Evolutionary conservation across 2,113 vertebrate species (phyloP).

Genomic region (Brachyistius frenatus): DNA sequence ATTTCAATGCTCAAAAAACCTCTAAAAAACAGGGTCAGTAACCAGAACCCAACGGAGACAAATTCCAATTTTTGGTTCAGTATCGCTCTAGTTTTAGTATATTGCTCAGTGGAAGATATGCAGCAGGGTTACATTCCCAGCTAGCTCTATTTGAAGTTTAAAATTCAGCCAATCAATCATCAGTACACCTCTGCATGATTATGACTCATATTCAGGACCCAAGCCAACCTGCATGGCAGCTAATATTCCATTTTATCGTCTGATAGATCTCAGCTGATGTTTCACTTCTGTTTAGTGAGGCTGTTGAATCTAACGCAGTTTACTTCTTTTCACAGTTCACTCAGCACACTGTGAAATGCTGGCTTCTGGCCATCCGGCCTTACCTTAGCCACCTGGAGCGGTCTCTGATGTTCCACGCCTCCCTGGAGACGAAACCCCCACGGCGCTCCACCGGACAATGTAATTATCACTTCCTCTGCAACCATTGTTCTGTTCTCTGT

Average conservation of each 20-base stretch:
- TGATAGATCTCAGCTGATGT: conserved; percentile 42
- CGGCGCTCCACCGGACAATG: conserved; percentile 94
- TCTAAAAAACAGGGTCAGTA: background rate
- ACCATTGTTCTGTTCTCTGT: conserved; percentile 82
- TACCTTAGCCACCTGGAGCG: conserved; percentile 99
- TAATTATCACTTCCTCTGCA: conserved; percentile 92
- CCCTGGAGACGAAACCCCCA: conserved; percentile 99
- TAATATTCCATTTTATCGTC: conserved; percentile 53
- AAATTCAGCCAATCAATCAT: conserved; percentile 70
- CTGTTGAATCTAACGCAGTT: conserved; percentile 5
- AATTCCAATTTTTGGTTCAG: background rate
- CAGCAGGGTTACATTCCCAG: conserved; percentile 13
- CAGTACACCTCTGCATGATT: conserved; percentile 35
- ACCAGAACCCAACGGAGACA: background rate
- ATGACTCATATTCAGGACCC: conserved; percentile 63
- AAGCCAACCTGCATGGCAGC: conserved; percentile 38
- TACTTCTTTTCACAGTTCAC: conserved; percentile 10
- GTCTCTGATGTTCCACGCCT: conserved; percentile 93
- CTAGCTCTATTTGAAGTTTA: conserved; percentile 52
- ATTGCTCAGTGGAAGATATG: conserved; percentile 18
- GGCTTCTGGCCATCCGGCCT: conserved; percentile 19
- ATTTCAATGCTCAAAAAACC: background rate
- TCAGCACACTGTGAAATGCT: conserved; percentile 20
- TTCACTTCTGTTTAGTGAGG: conserved; percentile 2
- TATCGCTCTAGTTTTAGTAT: background rate